Percentiles rank a stretch among this genome's conserved stretches.
These are phyloP conservation scores for Bruchidius siliquastri DNA, from an alignment of 2,888 invertebrate species.

Conservation along the genomic window DNA sequence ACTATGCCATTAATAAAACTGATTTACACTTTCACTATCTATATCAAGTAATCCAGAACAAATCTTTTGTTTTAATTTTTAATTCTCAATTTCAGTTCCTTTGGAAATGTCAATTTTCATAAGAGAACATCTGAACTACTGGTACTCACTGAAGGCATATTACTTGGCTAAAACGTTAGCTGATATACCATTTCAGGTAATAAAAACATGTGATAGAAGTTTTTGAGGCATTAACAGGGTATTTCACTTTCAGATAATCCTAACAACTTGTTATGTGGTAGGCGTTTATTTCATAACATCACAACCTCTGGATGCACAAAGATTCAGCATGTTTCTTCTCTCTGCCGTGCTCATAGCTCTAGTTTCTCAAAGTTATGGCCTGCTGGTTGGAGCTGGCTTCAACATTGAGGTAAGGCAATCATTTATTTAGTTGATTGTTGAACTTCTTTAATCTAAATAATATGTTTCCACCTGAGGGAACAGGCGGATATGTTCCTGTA, in stretches of 20 bases:
- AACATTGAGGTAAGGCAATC: slow-evolving; percentile 63
- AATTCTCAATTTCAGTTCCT: slow-evolving; percentile 64
- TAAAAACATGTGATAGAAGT: slow-evolving; percentile 13
- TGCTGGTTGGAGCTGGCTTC: slow-evolving; percentile 89
- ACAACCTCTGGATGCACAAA: slow-evolving; percentile 82
- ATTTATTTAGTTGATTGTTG: not conserved
- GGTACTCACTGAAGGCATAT: slow-evolving; percentile 96
- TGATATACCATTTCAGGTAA: slow-evolving; percentile 92
- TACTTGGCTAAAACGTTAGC: slow-evolving; percentile 95
- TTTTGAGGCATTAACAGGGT: not conserved
- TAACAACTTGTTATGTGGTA: slow-evolving; percentile 75
- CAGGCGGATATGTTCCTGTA: too few species aligned
- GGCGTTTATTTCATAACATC: slow-evolving; percentile 95
- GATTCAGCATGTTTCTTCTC: slow-evolving; percentile 76
- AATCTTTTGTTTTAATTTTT: not conserved
- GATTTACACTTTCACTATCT: not conserved
- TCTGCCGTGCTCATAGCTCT: slow-evolving; percentile 78
- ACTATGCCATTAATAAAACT: too few species aligned
- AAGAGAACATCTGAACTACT: slow-evolving; percentile 91
- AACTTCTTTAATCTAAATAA: too few species aligned
- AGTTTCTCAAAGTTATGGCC: slow-evolving; percentile 87
- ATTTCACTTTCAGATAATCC: slow-evolving; percentile 62
- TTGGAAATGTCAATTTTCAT: slow-evolving; percentile 93
- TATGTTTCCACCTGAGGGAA: too few species aligned
- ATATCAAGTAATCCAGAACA: not conserved